These are phyloP conservation scores for Ricordea florida DNA, from an alignment of 92 coral and sea anemone genomes.

Conservation along the genomic window DNA sequence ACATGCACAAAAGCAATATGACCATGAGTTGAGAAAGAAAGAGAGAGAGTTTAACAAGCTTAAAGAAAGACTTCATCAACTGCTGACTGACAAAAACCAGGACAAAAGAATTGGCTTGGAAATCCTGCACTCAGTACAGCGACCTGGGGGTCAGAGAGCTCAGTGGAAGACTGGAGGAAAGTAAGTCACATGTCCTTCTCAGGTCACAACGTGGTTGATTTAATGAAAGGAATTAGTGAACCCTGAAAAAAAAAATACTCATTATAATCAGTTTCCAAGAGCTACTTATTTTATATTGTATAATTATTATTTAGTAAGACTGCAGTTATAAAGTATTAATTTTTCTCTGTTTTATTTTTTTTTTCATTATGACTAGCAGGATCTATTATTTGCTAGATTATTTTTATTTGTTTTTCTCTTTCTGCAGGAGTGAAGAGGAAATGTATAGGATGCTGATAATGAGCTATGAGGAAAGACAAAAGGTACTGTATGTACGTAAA, in stretches of 20 bases:
- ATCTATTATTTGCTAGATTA: too few relatives aligned
- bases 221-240: too few relatives aligned
- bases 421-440: conserved; percentile 84
- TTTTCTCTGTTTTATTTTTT: too few relatives aligned
- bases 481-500: conserved; percentile 44
- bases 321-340: too few relatives aligned
- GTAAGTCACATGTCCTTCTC: conserved; percentile 35
- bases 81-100: conserved; percentile 84
- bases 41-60: conserved; percentile 85
- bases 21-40: conserved; percentile 85
- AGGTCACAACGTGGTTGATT: not conserved
- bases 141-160: conserved; percentile 90
- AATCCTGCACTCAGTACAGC: conserved; percentile 81
- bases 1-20: conserved; percentile 84
- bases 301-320: too few relatives aligned
- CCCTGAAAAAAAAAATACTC: too few relatives aligned
- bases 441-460: conserved; percentile 89
- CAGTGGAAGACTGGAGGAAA: conserved; percentile 93
- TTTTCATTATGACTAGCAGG: too few relatives aligned
- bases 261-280: too few relatives aligned
- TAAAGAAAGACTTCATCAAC: conserved; percentile 96
- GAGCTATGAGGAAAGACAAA: conserved; percentile 93
- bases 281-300: too few relatives aligned
- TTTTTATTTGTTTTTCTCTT: not conserved
- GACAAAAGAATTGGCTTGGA: conserved; percentile 92